Percentiles rank a stretch among this genome's conserved stretches.
phyloP scores from a whole-genome alignment of 2,888 invertebrate genomes.

The Oegoconia quadripuncta region DNA sequence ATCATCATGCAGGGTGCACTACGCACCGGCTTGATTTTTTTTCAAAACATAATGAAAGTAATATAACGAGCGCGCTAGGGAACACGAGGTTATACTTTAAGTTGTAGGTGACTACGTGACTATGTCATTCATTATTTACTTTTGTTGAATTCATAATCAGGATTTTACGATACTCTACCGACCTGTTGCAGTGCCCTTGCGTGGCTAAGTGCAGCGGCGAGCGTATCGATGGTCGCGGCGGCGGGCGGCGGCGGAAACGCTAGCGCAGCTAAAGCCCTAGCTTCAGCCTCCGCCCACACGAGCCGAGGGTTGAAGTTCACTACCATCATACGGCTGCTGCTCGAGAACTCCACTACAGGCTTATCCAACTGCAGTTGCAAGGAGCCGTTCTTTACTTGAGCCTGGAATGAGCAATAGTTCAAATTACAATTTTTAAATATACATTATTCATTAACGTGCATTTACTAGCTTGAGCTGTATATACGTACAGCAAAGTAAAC shows the following conservation, averaged over 20 bases:
- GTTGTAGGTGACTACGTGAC: not conserved
- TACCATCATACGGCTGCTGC: slow-evolving; percentile 85
- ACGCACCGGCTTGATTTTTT: too few relatives aligned
- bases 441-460: too few relatives aligned
- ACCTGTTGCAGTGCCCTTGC: slow-evolving; percentile 95
- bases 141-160: too few relatives aligned
- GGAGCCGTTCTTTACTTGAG: slow-evolving; percentile 57
- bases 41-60: too few relatives aligned
- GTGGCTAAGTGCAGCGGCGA: slow-evolving; percentile 88
- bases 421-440: too few relatives aligned
- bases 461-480: too few relatives aligned
- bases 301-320: slow-evolving; percentile 95
- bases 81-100: too few relatives aligned
- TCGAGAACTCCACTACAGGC: slow-evolving; percentile 89
- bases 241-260: slow-evolving; percentile 90
- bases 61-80: too few relatives aligned
- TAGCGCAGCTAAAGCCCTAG: slow-evolving; percentile 90
- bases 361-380: slow-evolving; percentile 74
- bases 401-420: too few relatives aligned
- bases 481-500: too few relatives aligned
- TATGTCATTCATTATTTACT: not conserved
- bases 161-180: too few relatives aligned
- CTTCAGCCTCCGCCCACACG: slow-evolving; percentile 91
- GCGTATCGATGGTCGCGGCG: slow-evolving; percentile 83
- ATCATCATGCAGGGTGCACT: too few relatives aligned